Evolutionary conservation across 1,140 invertebrate species (phyloP), one percentile per base, ranked within the genome.

Genomic region (Trachymyrmex cornetzi): DNA sequence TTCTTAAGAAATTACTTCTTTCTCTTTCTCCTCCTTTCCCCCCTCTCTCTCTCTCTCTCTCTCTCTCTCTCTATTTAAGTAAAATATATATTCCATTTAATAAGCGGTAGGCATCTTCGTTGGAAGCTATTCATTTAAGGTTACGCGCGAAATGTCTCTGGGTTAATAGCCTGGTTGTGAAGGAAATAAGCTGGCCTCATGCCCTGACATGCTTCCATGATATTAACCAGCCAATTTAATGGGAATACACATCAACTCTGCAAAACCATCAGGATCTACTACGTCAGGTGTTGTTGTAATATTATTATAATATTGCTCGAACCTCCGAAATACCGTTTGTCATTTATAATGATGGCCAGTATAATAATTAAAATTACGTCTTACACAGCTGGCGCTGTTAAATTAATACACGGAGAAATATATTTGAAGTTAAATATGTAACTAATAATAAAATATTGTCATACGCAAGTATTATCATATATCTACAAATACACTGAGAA

Each of bases 81-180:
- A 30, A 75, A 57, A 38, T 75, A 64, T 66, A 50, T 66, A 38
- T 66, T 53, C 3, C 44, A 24, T 44, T 67, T 66, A 77, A 61
- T 34, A 67, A 34, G 44, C 12, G 19, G 16, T 12, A 53, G 44
- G 19, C n/a, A 38, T 34, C n/a, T 44, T 30, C n/a, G 7, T 24
- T 30, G 24, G 24, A 7, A 66, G n/a, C 50, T 61, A 53, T 63
- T 59, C 64, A 30, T 72, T 63, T 14, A 63, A 79, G 53, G 30
- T 72, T 81, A 61, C 59, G 11, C 30, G 3, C 77, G 0, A 82
- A 88, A 81, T 81, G 69, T 88, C 66, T 87, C 61, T 57, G 69
- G 69, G 77, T 87, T 88, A 88, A 88, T 82, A 82, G 66, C 30
- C 7, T 7, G 11, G 67, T 44, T 67, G 22, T 69, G 34, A 53